Conservation (phyloP, 2,888 invertebrate species). For the Lottia gigantea region DNA sequence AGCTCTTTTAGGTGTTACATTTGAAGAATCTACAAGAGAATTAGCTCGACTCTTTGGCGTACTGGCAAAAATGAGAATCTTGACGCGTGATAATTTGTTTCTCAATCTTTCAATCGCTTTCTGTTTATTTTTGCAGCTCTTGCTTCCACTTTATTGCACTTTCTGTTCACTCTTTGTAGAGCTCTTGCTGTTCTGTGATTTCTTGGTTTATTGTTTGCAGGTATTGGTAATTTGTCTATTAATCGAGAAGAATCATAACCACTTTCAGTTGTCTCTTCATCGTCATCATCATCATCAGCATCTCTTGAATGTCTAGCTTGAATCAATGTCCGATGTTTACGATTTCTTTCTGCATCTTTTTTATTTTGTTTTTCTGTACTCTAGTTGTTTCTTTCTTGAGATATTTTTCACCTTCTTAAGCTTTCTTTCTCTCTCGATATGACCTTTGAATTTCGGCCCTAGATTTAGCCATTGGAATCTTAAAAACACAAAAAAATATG, state of each 20-base stretch:
- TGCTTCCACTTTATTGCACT: neutral
- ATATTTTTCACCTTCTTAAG: too few species aligned
- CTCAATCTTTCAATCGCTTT: neutral
- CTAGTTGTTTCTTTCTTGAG: too few species aligned
- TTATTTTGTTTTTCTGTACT: neutral
- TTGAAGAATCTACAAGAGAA: neutral
- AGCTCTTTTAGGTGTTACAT: neutral
- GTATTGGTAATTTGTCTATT: neutral
- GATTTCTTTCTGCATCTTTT: neutral
- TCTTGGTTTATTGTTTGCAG: neutral
- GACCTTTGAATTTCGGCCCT: too few species aligned
- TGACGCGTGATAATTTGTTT: neutral
- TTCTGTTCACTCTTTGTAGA: neutral
- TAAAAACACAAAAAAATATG: too few species aligned
- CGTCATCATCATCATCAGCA: neutral
- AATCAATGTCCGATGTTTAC: neutral
- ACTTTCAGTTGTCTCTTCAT: neutral
- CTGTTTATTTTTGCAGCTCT: neutral
- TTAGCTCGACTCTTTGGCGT: neutral
- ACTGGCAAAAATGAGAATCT: neutral
- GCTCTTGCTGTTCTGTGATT: neutral
- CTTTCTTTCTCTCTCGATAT: too few species aligned
- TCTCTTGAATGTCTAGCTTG: neutral
- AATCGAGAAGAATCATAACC: neutral
- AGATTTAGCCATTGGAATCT: too few species aligned